Evolutionary conservation across 1,140 invertebrate species (phyloP).

Genomic region (Platyura marginata): DNA sequence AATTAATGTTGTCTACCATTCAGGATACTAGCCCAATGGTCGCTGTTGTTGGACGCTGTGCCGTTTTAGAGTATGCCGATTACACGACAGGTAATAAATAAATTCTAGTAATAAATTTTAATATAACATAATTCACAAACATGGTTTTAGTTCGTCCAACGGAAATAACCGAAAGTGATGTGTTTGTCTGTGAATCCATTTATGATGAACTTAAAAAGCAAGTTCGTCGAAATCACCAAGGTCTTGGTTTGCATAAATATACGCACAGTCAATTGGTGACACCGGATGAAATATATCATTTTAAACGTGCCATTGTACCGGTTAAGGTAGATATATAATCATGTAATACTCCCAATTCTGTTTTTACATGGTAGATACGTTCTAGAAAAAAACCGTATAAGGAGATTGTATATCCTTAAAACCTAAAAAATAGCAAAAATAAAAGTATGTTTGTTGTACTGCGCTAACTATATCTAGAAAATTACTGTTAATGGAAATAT

Average conservation of each 20-base stretch:
- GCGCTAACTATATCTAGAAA: too few relatives aligned
- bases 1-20: slow-evolving; percentile 79
- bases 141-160: slow-evolving; percentile 81
- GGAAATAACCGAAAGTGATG: slow-evolving; percentile 80
- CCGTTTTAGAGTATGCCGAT: slow-evolving; percentile 77
- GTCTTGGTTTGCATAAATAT: slow-evolving; percentile 63
- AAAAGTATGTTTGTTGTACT: neutral
- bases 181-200: slow-evolving; percentile 84
- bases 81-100: slow-evolving; percentile 64
- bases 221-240: slow-evolving; percentile 48
- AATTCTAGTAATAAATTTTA: neutral
- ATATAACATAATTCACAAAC: neutral
- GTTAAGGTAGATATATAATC: slow-evolving; percentile 54
- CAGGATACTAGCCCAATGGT: slow-evolving; percentile 78
- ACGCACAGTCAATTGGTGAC: slow-evolving; percentile 63
- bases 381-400: too few relatives aligned
- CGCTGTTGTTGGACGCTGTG: slow-evolving; percentile 82
- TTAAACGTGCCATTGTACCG: slow-evolving; percentile 55
- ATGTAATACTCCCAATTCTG: too few relatives aligned
- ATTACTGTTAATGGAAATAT: too few relatives aligned
- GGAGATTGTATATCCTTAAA: too few relatives aligned
- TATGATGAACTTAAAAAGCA: slow-evolving; percentile 79
- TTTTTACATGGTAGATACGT: too few relatives aligned
- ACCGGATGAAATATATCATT: slow-evolving; percentile 86
- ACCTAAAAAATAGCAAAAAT: too few relatives aligned